These are phyloP conservation scores for Bombus ignitus DNA, from an alignment of 1,140 invertebrate species.

Conservation along the genomic window DNA sequence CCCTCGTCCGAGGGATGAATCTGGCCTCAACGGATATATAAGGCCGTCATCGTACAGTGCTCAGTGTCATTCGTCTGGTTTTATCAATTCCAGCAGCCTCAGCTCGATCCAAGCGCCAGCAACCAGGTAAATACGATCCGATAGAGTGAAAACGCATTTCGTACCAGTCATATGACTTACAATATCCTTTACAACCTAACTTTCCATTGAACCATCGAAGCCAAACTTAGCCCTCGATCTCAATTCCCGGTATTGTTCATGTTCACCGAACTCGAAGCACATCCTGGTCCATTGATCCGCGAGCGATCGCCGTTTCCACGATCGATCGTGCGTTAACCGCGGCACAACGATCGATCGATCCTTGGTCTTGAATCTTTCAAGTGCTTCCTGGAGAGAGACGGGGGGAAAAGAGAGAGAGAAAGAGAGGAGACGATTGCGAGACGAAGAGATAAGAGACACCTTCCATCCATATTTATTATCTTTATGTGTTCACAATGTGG, in stretches of 20 bases:
- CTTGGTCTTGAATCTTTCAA: slow-evolving; percentile 65
- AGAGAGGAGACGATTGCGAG: not conserved
- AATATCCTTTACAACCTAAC: not conserved
- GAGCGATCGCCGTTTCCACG: not conserved
- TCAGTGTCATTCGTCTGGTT: slow-evolving; percentile 64
- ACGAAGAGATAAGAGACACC: slow-evolving; percentile 53
- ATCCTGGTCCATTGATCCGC: slow-evolving; percentile 23
- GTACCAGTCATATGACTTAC: not conserved
- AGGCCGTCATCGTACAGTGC: slow-evolving; percentile 56
- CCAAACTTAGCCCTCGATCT: not conserved
- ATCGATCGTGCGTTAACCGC: slow-evolving; percentile 8
- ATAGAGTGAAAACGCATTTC: slow-evolving; percentile 19
- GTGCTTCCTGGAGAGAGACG: slow-evolving; percentile 53
- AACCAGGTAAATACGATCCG: slow-evolving; percentile 57
- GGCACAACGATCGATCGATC: slow-evolving; percentile 44
- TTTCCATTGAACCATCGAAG: not conserved
- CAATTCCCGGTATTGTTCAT: not conserved
- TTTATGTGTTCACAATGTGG: slow-evolving; percentile 68
- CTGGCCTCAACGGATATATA: slow-evolving; percentile 66
- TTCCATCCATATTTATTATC: slow-evolving; percentile 71
- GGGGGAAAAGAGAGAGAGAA: not conserved
- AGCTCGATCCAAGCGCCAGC: slow-evolving; percentile 42
- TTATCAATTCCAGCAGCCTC: slow-evolving; percentile 64
- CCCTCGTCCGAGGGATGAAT: slow-evolving; percentile 64
- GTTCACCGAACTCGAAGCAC: not conserved